Percentiles rank a stretch among this genome's conserved stretches.
phyloP scores from a whole-genome alignment of 2,113 vertebrate species.

The Rhineura floridana region DNA sequence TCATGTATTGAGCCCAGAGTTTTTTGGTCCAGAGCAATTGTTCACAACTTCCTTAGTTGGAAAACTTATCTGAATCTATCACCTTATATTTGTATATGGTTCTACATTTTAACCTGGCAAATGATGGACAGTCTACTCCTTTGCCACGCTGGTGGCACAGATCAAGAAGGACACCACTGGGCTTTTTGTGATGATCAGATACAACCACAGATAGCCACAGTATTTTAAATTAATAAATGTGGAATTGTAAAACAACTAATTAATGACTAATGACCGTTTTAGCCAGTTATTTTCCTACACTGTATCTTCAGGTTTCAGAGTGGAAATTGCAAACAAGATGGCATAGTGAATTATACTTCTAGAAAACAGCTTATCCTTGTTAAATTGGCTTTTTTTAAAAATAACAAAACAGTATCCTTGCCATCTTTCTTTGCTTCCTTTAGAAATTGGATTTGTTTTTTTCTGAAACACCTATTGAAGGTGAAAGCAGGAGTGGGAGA shows the following conservation, averaged over 20 bases:
- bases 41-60: background rate
- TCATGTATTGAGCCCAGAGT: background rate
- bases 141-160: background rate
- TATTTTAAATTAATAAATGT: background rate
- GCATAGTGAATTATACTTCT: background rate
- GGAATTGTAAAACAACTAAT: background rate
- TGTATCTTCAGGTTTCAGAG: background rate
- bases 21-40: background rate
- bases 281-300: background rate
- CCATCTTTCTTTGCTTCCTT: background rate
- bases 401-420: too few species aligned
- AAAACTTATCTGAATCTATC: too few species aligned
- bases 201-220: background rate
- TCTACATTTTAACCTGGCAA: background rate
- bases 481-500: background rate
- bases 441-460: background rate
- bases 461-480: background rate
- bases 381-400: background rate
- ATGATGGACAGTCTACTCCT: background rate
- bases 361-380: background rate
- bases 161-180: background rate
- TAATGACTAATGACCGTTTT: background rate
- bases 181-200: background rate
- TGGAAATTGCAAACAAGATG: background rate
- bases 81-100: background rate